A percentile compares a stretch with the other conserved stretches of the same genome.
phyloP scores from a whole-genome alignment of 2,113 vertebrate genomes.

The Zosterops borbonicus region DNA sequence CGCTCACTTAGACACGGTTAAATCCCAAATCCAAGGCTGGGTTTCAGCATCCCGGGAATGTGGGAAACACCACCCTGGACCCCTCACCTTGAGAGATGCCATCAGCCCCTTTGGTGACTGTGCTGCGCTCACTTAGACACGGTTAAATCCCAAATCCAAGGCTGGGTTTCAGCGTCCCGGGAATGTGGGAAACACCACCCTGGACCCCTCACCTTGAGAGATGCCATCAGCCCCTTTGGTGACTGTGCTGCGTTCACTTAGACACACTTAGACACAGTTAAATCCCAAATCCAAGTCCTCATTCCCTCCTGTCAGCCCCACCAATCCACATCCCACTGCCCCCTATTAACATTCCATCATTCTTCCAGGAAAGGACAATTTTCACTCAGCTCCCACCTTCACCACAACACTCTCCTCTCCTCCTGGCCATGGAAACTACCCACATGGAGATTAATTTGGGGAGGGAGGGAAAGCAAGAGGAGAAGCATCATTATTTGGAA shows the following conservation, averaged over 20 bases:
- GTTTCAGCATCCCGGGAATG: rapidly evolving
- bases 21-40: too few relatives aligned
- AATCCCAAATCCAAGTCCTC: not conserved
- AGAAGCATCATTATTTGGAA: not conserved
- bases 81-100: not conserved
- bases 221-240: rapidly evolving
- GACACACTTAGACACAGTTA: too few relatives aligned
- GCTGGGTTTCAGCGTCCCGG: rapidly evolving
- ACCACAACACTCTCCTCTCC: rapidly evolving
- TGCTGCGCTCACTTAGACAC: rapidly evolving
- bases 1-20: rapidly evolving
- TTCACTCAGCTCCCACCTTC: not conserved
- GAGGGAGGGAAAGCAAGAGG: not conserved
- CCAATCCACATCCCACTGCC: not conserved
- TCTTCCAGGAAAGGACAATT: not conserved
- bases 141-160: too few relatives aligned
- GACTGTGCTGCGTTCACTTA: not conserved
- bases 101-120: rapidly evolving
- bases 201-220: rapidly evolving
- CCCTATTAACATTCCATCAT: not conserved
- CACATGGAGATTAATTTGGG: not conserved
- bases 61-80: not conserved
- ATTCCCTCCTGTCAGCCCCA: not conserved
- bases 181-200: not conserved
- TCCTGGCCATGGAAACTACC: not conserved